Percentiles rank a stretch among this genome's conserved stretches.
These are phyloP conservation scores for Enteromius unitaeniatus DNA, from an alignment of 2,797 vertebrate genomes.

Conservation along the genomic window DNA sequence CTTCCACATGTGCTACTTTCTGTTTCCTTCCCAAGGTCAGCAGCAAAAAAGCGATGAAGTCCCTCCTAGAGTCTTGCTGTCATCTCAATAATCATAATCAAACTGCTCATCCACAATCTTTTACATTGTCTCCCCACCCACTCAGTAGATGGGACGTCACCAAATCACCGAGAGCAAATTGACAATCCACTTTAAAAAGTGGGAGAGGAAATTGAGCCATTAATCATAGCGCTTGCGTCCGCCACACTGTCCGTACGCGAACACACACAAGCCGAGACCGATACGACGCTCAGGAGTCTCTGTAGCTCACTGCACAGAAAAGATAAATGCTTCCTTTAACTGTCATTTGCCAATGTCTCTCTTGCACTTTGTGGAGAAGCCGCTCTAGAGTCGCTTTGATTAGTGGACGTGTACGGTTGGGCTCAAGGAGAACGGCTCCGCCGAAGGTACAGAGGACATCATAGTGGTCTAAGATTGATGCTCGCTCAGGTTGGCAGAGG, in stretches of 20 bases:
- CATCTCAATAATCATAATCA: constrained; percentile 59
- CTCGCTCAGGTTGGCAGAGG: constrained; percentile 25
- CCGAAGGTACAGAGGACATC: constrained; percentile 35
- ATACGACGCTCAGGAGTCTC: constrained; percentile 40
- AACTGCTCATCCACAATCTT: constrained; percentile 52
- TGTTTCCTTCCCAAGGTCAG: constrained; percentile 23
- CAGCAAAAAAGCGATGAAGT: constrained; percentile 31
- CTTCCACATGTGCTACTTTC: neutral
- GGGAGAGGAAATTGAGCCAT: constrained; percentile 64
- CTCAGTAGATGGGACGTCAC: constrained; percentile 61
- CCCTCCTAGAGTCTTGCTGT: constrained; percentile 14
- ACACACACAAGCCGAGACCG: constrained; percentile 42
- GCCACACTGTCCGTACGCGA: constrained; percentile 23
- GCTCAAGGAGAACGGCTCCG: constrained; percentile 41
- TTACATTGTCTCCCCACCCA: constrained; percentile 58
- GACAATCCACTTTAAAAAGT: constrained; percentile 63
- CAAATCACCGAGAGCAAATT: constrained; percentile 63
- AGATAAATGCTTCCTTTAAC: constrained; percentile 60
- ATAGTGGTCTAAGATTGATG: constrained; percentile 38
- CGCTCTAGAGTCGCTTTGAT: constrained; percentile 43
- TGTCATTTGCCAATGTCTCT: constrained; percentile 57
- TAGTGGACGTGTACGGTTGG: constrained; percentile 37
- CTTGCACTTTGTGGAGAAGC: constrained; percentile 43
- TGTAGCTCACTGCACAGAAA: constrained; percentile 45
- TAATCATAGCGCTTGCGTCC: constrained; percentile 59